Evolutionary conservation across 2,797 vertebrate genomes (phyloP), one percentile per base, ranked within the genome.

Genomic region (Nyctibius grandis): DNA sequence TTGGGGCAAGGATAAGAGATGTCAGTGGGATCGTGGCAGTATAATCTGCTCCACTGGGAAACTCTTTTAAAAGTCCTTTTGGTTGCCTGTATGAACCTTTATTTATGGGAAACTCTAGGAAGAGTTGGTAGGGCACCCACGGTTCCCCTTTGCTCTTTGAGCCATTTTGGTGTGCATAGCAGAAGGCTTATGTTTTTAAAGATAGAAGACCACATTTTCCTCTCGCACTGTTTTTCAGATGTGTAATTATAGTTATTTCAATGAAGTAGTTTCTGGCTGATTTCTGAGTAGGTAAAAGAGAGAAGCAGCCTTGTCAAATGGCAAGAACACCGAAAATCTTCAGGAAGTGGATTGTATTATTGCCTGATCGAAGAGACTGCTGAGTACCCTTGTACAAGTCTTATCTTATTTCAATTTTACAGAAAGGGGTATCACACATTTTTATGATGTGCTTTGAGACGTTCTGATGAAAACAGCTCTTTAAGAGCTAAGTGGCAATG

Each of bases 401-500:
- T 75, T 54, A 47, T 34, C 48, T 60, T 75, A 86, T 65, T 95
- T 85, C 47, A 82, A 1, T 76, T 76, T 85, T 85, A 44, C 59
- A 82, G 75, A 78, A 92, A 65, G 57, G 34, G 50, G 69, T 78
- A 91, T 87, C 70, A 63, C 60, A 85, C 16, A 12, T 88, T 75
- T 67, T 85, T 45, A 51, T 45, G 85, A 59, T 22, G 50, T 53
- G 21, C 47, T 63, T 53, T 33, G 78, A 89, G 89, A 59, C 1
- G 6, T 76, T 79, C 64, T 85, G 34, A 85, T 79, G 91, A 69
- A 89, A 91, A 88, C 64, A 82, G 28, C 78, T 89, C 89, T 89
- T 31, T 33, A 65, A 86, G 36, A 94, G 67, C 50, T 80, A 82
- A 94, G 85, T 69, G 63, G 33, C 34, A 85, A 69, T 91, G 75